A percentile compares a stretch with the other conserved stretches of the same genome.
Evolutionary conservation across 2,113 vertebrate species (phyloP).

Genomic region (Heliornis fulica): DNA sequence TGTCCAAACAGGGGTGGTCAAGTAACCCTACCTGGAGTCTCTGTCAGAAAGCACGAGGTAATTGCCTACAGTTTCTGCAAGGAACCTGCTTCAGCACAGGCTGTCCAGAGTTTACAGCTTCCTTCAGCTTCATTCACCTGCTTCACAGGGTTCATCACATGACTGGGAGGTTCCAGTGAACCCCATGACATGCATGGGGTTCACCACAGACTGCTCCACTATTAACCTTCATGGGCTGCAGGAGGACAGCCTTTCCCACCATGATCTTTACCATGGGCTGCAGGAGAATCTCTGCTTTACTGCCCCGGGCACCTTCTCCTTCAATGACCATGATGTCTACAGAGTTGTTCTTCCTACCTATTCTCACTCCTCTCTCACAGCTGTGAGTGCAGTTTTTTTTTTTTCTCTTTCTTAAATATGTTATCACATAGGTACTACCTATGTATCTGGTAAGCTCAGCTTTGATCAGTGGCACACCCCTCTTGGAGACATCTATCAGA

Average conservation of each 20-base stretch:
- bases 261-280: rapidly evolving
- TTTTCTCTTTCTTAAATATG: background rate
- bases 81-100: background rate
- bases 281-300: background rate
- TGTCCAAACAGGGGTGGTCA: too few relatives aligned
- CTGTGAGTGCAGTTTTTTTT: background rate
- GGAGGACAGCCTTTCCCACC: rapidly evolving
- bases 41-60: too few relatives aligned
- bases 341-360: background rate
- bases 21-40: too few relatives aligned
- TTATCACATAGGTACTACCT: background rate
- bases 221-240: rapidly evolving
- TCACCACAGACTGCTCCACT: rapidly evolving
- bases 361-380: background rate
- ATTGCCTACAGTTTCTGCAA: background rate
- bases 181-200: too few relatives aligned
- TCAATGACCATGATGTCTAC: background rate
- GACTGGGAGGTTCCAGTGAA: too few relatives aligned
- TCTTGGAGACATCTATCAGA: background rate
- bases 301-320: background rate
- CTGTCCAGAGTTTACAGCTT: background rate
- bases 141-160: too few relatives aligned
- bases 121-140: too few relatives aligned
- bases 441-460: background rate
- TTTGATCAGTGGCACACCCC: background rate